These are phyloP conservation scores for Micoletzkya japonica DNA, from an alignment of 2,888 invertebrate genomes.

Conservation along the genomic window DNA sequence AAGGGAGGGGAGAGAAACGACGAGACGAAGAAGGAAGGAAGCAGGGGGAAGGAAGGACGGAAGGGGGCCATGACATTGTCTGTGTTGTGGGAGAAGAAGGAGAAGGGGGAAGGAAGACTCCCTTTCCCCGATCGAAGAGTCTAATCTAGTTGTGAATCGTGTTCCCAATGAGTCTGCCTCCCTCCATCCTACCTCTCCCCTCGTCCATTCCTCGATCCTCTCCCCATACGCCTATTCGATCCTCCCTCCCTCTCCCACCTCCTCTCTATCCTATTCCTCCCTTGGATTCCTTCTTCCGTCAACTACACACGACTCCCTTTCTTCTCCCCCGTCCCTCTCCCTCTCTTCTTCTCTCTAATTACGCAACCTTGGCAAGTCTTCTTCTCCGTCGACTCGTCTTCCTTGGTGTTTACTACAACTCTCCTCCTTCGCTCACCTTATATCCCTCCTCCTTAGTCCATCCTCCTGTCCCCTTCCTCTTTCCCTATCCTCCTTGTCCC, in stretches of 20 bases:
- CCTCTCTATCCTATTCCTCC: not conserved
- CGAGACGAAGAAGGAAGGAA: too few relatives aligned
- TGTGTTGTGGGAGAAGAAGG: too few relatives aligned
- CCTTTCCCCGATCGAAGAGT: too few relatives aligned
- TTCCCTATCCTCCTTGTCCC: not conserved
- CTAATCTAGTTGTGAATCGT: too few relatives aligned
- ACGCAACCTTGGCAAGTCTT: not conserved
- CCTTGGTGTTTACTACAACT: not conserved
- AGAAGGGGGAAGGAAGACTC: too few relatives aligned
- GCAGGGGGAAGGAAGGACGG: too few relatives aligned
- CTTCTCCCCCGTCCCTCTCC: conserved; percentile 9
- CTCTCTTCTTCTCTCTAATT: conserved; percentile 4
- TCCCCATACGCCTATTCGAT: not conserved
- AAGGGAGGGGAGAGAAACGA: too few relatives aligned
- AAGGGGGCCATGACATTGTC: too few relatives aligned
- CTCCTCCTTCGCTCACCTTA: not conserved
- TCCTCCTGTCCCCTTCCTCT: not conserved
- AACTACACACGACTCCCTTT: conserved; percentile 8
- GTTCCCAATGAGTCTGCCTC: too few relatives aligned
- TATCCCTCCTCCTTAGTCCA: not conserved
- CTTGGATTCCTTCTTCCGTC: not conserved
- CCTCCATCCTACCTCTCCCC: not conserved
- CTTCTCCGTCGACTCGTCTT: not conserved
- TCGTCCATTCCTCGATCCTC: not conserved
- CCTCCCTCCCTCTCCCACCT: not conserved